A percentile compares a stretch with the other conserved stretches of the same genome.
Evolutionary conservation across 2,888 invertebrate genomes (phyloP).

Genomic region (Baronia brevicornis): DNA sequence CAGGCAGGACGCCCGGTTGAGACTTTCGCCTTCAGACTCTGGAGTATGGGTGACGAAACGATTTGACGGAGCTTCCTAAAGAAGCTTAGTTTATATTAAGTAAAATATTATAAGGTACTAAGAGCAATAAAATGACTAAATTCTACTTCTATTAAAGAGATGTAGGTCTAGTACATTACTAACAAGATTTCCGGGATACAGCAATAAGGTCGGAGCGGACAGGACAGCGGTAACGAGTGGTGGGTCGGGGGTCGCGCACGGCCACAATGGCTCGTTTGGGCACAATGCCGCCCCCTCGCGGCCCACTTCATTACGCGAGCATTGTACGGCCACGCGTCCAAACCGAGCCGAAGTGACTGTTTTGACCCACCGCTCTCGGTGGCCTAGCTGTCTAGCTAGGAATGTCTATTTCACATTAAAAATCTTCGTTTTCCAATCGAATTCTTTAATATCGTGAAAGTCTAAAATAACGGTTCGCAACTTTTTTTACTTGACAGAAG

Average conservation of each 20-base stretch:
- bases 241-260: conserved; percentile 42
- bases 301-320: conserved; percentile 74
- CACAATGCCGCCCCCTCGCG: conserved; percentile 69
- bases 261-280: conserved; percentile 67
- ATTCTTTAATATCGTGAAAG: too few species aligned
- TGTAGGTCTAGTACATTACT: conserved; percentile 1
- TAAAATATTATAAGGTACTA: too few species aligned
- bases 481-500: too few species aligned
- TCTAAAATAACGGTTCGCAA: too few species aligned
- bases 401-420: too few species aligned
- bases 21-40: too few species aligned
- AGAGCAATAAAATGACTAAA: not conserved
- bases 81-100: too few species aligned
- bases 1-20: too few species aligned
- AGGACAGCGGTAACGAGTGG: conserved; percentile 50
- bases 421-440: too few species aligned
- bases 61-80: too few species aligned
- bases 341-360: conserved; percentile 38
- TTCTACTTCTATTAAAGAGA: not conserved
- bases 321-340: conserved; percentile 54
- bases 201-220: conserved; percentile 8
- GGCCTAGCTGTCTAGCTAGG: too few species aligned
- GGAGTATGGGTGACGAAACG: too few species aligned
- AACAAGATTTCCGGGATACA: conserved; percentile 11
- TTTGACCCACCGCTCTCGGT: conserved; percentile 52